phyloP scores from a whole-genome alignment of 2,888 invertebrate genomes.

The Charanyca ferruginea region DNA sequence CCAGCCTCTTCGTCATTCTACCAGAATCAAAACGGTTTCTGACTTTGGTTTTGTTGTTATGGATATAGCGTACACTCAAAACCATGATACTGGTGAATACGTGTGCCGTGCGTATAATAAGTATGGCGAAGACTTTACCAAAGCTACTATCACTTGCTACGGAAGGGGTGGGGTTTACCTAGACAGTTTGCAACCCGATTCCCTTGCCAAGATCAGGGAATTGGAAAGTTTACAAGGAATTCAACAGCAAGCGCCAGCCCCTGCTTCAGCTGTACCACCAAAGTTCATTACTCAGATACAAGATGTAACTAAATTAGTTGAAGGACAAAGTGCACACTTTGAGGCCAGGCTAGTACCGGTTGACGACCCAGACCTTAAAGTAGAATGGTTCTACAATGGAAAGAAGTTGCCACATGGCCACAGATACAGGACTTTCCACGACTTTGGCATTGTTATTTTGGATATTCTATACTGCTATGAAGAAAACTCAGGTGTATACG shows the following conservation, averaged over 20 bases:
- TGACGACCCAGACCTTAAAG: slow-evolving; percentile 97
- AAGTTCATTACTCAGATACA: slow-evolving; percentile 97
- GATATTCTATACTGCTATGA: slow-evolving; percentile 99
- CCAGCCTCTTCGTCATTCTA: slow-evolving; percentile 96
- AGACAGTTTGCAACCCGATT: slow-evolving; percentile 97
- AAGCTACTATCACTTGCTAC: slow-evolving; percentile 95
- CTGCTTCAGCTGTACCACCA: slow-evolving; percentile 95
- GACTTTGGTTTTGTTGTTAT: slow-evolving; percentile 98
- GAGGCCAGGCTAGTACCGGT: slow-evolving; percentile 98
- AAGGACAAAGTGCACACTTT: slow-evolving; percentile 98
- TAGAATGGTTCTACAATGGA: slow-evolving; percentile 99
- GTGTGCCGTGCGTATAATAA: slow-evolving; percentile 97
- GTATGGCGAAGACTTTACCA: slow-evolving; percentile 97
- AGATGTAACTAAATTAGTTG: slow-evolving; percentile 96
- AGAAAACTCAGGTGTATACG: slow-evolving; percentile 98
- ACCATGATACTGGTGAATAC: slow-evolving; percentile 98
- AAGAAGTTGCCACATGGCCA: slow-evolving; percentile 98
- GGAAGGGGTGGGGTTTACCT: slow-evolving; percentile 96
- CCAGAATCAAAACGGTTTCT: slow-evolving; percentile 97
- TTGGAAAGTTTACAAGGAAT: slow-evolving; percentile 94
- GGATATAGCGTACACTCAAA: slow-evolving; percentile 98
- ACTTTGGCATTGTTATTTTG: slow-evolving; percentile 98
- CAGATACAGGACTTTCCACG: slow-evolving; percentile 99
- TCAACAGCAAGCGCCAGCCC: slow-evolving; percentile 92
- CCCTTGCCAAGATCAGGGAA: slow-evolving; percentile 96